Conservation (phyloP, 2,797 vertebrate species). For the Gallinago stenura region DNA sequence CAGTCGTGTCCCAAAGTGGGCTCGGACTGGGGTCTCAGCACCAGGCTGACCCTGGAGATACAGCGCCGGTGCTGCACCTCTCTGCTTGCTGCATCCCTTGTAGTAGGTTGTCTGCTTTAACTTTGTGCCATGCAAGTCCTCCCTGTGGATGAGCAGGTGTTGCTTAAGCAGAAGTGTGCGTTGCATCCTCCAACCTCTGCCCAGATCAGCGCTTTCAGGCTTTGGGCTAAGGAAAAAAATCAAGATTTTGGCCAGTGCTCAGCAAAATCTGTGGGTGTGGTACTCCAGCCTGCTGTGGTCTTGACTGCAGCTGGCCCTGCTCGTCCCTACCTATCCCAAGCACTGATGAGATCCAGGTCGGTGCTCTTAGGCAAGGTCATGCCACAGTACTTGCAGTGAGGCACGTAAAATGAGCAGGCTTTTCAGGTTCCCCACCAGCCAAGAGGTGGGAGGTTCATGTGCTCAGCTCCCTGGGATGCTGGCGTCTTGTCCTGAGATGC, state of each 20-base stretch:
- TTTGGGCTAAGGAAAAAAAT: background rate
- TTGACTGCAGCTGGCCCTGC: background rate
- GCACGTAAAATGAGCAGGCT: background rate
- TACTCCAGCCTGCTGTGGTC: background rate
- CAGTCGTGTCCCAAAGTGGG: accelerated
- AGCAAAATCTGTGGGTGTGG: background rate
- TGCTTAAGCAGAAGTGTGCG: accelerated
- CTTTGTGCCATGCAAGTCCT: background rate
- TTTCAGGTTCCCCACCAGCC: background rate
- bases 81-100: background rate
- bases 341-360: background rate
- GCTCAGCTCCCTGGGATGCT: background rate
- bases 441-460: background rate
- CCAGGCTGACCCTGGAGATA: background rate
- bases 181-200: background rate
- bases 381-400: too few relatives aligned
- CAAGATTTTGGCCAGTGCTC: background rate
- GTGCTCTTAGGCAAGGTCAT: background rate
- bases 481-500: background rate
- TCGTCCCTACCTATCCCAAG: background rate
- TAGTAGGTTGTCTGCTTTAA: background rate
- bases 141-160: background rate
- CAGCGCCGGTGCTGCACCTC: background rate
- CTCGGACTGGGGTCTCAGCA: background rate
- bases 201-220: background rate